Conservation (phyloP, 2,113 vertebrate species). For the Otus sunia region DNA sequence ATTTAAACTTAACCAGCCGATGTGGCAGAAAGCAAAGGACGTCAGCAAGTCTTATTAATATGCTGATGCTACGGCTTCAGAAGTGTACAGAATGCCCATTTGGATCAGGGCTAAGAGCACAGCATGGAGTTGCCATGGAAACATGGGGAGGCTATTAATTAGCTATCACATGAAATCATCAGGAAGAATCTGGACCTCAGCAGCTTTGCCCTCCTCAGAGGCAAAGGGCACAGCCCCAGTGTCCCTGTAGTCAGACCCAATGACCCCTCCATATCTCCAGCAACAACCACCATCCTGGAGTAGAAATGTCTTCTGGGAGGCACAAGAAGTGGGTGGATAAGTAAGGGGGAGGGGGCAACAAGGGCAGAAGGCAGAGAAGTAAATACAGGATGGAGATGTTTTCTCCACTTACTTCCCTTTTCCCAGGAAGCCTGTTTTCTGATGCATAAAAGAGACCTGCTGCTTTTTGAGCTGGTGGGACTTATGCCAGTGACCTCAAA, state of each 20-base stretch:
- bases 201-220: constrained; percentile 34
- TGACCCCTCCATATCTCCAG: background rate
- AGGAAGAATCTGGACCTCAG: constrained; percentile 53
- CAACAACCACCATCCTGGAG: background rate
- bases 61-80: constrained; percentile 61
- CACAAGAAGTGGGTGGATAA: background rate
- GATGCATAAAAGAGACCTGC: background rate
- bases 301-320: background rate
- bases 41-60: constrained; percentile 69
- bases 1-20: constrained; percentile 44
- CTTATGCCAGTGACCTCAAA: background rate
- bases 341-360: background rate
- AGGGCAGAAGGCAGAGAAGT: background rate
- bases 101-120: constrained; percentile 68
- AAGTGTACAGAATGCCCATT: constrained; percentile 69
- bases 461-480: background rate
- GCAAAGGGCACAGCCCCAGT: background rate
- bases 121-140: constrained; percentile 71
- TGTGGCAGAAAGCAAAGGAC: constrained; percentile 56
- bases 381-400: background rate
- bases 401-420: background rate
- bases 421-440: background rate
- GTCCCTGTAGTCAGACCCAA: background rate
- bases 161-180: constrained; percentile 67
- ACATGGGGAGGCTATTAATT: constrained; percentile 70